These are phyloP conservation scores for Camelus dromedarius DNA, from an alignment of 2,113 vertebrate genomes.

Conservation along the genomic window DNA sequence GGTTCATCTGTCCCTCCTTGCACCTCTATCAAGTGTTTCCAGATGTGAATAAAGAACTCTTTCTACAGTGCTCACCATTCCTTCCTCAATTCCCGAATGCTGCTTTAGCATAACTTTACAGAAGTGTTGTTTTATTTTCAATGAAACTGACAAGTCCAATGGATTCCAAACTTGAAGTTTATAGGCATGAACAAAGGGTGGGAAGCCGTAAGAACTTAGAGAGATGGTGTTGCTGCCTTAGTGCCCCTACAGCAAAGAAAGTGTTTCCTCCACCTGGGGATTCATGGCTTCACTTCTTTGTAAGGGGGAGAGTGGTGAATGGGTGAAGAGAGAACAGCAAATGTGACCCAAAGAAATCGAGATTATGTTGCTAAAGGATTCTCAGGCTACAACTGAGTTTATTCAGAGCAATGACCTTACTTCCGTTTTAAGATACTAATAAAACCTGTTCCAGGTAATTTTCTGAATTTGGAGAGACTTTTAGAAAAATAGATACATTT, in stretches of 20 bases:
- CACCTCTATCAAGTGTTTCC: slow-evolving; percentile 48
- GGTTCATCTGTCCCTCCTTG: neutral
- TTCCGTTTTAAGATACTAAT: neutral
- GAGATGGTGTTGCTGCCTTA: neutral
- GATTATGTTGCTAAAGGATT: neutral
- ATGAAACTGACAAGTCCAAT: slow-evolving; percentile 35
- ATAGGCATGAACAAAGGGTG: neutral
- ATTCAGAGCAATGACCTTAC: neutral
- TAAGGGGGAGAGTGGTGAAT: neutral
- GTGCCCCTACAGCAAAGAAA: neutral
- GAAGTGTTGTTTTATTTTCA: slow-evolving; percentile 32
- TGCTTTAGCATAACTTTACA: slow-evolving; percentile 29
- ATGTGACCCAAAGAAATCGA: neutral
- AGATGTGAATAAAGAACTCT: slow-evolving; percentile 18
- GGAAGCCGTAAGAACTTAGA: neutral
- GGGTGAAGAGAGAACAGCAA: neutral
- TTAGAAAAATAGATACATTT: slow-evolving; percentile 1
- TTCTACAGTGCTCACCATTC: neutral
- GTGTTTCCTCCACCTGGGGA: neutral
- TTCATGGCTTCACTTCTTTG: neutral
- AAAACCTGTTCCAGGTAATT: neutral
- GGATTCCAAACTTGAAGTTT: slow-evolving; percentile 58
- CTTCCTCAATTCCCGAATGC: neutral
- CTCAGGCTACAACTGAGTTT: neutral
- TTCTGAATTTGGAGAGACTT: slow-evolving; percentile 6